Evolutionary conservation across 2,888 invertebrate genomes (phyloP).

Genomic region (Sarcophaga carnaria): DNA sequence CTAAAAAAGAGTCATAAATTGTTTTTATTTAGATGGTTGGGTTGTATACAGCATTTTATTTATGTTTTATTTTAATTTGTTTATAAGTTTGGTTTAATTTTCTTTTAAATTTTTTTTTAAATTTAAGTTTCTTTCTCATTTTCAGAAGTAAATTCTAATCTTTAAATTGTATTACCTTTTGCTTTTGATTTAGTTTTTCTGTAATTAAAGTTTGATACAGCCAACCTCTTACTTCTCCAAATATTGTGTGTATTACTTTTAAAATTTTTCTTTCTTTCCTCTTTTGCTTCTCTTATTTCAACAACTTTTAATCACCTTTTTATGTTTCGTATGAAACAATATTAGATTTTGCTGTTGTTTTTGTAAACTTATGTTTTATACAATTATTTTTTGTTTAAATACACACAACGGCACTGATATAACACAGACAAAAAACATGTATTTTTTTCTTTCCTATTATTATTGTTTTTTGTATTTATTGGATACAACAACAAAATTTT

Average conservation of each 20-base stretch:
- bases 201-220: no score
- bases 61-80: neutral
- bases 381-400: constrained; percentile 48
- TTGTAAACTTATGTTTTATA: constrained; percentile 26
- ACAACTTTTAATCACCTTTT: constrained; percentile 18
- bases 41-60: neutral
- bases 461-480: constrained; percentile 46
- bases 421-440: neutral
- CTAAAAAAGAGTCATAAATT: neutral
- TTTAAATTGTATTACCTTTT: no score
- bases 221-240: neutral
- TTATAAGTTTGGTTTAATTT: neutral
- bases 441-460: constrained; percentile 25
- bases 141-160: no score
- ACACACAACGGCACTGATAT: constrained; percentile 4
- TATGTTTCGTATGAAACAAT: constrained; percentile 3
- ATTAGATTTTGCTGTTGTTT: neutral
- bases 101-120: no score
- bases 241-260: neutral
- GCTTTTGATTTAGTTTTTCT: no score
- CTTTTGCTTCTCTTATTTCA: neutral
- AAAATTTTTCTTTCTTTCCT: neutral
- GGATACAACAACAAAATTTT: constrained; percentile 20
- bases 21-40: neutral
- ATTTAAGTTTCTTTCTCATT: neutral